phyloP scores from a whole-genome alignment of 2,888 invertebrate genomes.

The Melipona beecheii region DNA sequence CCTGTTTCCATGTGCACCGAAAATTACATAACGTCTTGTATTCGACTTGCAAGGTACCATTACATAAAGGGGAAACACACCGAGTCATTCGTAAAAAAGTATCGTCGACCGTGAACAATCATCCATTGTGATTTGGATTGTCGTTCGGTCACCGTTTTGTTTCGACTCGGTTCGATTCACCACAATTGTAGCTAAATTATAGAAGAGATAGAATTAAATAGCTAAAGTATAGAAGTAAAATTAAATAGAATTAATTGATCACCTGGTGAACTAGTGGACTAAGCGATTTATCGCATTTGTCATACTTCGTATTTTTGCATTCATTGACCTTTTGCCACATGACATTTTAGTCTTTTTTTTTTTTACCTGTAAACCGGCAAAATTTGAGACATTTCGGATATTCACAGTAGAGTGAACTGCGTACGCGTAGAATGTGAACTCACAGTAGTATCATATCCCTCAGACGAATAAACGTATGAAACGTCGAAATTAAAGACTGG shows the following conservation, averaged over 20 bases:
- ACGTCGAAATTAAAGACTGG: background rate
- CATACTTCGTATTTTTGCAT: too few species aligned
- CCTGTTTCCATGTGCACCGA: background rate
- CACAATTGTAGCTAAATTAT: too few species aligned
- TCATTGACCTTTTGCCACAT: too few species aligned
- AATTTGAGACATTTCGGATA: background rate
- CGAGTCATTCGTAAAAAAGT: conserved; percentile 17
- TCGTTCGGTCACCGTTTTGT: background rate
- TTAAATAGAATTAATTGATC: too few species aligned
- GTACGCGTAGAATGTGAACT: background rate
- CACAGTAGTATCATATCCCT: background rate
- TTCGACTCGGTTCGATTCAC: background rate
- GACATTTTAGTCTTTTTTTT: too few species aligned
- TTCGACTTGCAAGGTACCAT: background rate
- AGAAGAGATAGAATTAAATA: too few species aligned
- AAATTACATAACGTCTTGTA: conserved; percentile 22
- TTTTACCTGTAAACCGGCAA: too few species aligned
- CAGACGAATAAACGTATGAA: background rate
- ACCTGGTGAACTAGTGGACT: too few species aligned
- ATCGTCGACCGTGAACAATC: conserved; percentile 21
- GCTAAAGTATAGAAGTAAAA: too few species aligned
- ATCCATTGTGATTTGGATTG: background rate
- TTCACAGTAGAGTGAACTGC: background rate
- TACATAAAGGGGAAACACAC: conserved; percentile 8
- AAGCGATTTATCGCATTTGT: too few species aligned